phyloP scores from a whole-genome alignment of 2,113 vertebrate genomes.

The Microtus richardsoni region DNA sequence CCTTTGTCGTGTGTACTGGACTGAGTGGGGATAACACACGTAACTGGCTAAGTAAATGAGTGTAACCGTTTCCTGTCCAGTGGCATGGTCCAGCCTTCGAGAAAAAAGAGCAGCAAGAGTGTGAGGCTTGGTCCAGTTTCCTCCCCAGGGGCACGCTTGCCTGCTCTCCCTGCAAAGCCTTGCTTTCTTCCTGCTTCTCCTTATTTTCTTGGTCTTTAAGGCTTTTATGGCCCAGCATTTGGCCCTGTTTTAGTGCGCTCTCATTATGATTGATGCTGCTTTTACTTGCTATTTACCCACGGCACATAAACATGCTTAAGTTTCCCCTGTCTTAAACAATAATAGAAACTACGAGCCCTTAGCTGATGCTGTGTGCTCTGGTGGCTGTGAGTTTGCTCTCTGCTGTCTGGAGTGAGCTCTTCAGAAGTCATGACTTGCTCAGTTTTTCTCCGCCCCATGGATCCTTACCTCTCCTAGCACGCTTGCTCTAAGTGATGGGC shows the following conservation, averaged over 20 bases:
- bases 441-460: background rate
- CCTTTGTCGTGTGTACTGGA: background rate
- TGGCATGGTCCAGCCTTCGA: background rate
- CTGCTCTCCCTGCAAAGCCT: background rate
- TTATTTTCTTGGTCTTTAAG: constrained; percentile 72
- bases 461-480: background rate
- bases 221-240: constrained; percentile 64
- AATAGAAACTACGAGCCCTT: constrained; percentile 57
- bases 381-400: background rate
- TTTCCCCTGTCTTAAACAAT: constrained; percentile 67
- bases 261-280: constrained; percentile 73
- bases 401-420: background rate
- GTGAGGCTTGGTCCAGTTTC: background rate
- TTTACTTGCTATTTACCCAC: constrained; percentile 73
- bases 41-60: background rate
- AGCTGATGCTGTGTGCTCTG: constrained; percentile 36
- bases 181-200: constrained; percentile 32
- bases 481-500: background rate
- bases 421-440: background rate
- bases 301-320: constrained; percentile 74
- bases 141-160: background rate
- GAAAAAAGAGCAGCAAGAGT: background rate
- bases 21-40: background rate
- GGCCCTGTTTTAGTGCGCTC: constrained; percentile 49
- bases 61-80: background rate